Evolutionary conservation across 2,888 invertebrate species (phyloP).

Genomic region (Petrolisthes manimaculis): DNA sequence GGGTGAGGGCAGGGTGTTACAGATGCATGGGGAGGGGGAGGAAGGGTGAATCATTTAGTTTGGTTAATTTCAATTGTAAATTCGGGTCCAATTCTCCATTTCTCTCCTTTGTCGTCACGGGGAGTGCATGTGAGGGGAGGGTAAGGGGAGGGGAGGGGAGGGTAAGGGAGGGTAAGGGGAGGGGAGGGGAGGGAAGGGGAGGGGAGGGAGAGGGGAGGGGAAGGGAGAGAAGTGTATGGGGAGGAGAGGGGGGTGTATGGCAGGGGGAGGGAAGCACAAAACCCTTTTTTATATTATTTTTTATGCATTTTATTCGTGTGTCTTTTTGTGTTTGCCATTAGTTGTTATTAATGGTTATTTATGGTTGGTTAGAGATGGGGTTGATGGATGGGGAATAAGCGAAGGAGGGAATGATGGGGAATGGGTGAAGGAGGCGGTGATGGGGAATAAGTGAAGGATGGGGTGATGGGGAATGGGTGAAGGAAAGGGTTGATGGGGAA

Average conservation of each 20-base stretch:
- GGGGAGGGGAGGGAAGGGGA: no score
- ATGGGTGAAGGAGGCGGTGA: no score
- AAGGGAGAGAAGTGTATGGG: no score
- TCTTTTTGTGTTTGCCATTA: conserved; percentile 18
- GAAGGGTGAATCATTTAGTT: conserved; percentile 44
- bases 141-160: no score
- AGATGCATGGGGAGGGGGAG: no score
- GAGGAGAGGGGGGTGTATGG: no score
- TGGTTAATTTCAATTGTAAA: conserved; percentile 62
- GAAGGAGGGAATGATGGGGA: background rate
- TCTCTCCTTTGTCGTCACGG: conserved; percentile 42
- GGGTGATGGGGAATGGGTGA: background rate
- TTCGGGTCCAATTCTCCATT: conserved; percentile 31
- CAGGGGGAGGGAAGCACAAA: no score
- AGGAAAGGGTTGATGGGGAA: background rate
- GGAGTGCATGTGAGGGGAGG: background rate
- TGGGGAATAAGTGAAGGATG: background rate
- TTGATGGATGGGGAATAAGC: background rate
- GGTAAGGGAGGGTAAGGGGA: no score
- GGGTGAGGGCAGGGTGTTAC: no score
- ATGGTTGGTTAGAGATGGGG: conserved; percentile 21
- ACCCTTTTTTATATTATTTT: conserved; percentile 25
- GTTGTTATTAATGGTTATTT: conserved; percentile 56
- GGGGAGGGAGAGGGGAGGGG: no score
- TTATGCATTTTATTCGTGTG: conserved; percentile 6